Evolutionary conservation across 2,888 invertebrate genomes (phyloP).

Genomic region (Drosophila kambysellisi): DNA sequence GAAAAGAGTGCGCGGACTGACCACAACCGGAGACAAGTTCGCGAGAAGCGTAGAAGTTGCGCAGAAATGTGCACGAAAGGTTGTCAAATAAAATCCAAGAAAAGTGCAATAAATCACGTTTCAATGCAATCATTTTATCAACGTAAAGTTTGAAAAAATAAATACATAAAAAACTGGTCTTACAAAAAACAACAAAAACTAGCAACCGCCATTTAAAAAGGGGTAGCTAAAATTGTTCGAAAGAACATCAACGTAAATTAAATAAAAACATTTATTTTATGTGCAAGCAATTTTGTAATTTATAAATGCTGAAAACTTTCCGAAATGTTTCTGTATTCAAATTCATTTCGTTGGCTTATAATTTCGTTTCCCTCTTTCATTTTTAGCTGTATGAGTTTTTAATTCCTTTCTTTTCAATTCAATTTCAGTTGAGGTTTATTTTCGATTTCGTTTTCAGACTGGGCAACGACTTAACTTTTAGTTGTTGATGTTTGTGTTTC

Average conservation of each 20-base stretch:
- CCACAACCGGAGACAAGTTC: slow-evolving; percentile 17
- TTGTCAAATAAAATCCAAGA: slow-evolving; percentile 77
- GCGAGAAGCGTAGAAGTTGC: slow-evolving; percentile 17
- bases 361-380: slow-evolving; percentile 20
- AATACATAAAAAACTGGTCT: slow-evolving; percentile 1
- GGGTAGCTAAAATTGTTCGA: not conserved
- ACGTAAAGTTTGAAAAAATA: slow-evolving; percentile 39
- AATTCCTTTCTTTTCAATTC: slow-evolving; percentile 21
- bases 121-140: slow-evolving; percentile 63
- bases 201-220: not conserved
- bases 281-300: slow-evolving; percentile 13
- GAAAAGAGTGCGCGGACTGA: not conserved
- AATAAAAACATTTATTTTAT: slow-evolving; percentile 34
- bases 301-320: slow-evolving; percentile 19
- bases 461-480: slow-evolving; percentile 31
- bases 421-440: slow-evolving; percentile 52
- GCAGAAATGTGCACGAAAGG: slow-evolving; percentile 59
- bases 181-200: slow-evolving; percentile 6
- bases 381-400: slow-evolving; percentile 18
- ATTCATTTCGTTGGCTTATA: slow-evolving; percentile 40
- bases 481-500: slow-evolving; percentile 21
- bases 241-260: slow-evolving; percentile 31
- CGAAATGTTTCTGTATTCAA: slow-evolving; percentile 33
- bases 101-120: slow-evolving; percentile 80
- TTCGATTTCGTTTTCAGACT: slow-evolving; percentile 41